A percentile compares a stretch with the other conserved stretches of the same genome.
Conservation (phyloP, 2,797 vertebrate genomes). For the Sebastes umbrosus region DNA sequence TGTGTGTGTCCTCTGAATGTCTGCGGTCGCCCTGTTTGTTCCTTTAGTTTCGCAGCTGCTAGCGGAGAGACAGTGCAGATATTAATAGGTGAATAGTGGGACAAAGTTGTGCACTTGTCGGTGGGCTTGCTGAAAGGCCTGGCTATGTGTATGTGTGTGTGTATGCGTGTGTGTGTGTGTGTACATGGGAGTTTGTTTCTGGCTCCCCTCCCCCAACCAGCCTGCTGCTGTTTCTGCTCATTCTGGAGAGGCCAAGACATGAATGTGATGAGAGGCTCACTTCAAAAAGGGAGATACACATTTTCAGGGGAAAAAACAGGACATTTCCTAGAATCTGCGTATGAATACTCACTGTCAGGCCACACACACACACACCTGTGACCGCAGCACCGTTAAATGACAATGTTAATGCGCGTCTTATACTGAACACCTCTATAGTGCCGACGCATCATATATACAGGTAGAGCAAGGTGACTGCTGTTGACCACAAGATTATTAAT, state of each 20-base stretch:
- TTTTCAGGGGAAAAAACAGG: neutral
- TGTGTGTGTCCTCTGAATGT: slow-evolving; percentile 28
- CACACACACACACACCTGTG: slow-evolving; percentile 53
- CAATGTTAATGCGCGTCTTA: slow-evolving; percentile 14
- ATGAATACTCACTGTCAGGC: neutral
- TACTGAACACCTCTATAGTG: neutral
- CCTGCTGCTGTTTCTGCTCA: slow-evolving; percentile 71
- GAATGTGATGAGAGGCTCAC: slow-evolving; percentile 82
- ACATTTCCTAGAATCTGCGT: neutral
- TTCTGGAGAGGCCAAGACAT: slow-evolving; percentile 83
- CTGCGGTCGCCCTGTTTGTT: slow-evolving; percentile 13
- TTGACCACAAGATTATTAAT: neutral
- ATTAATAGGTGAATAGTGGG: slow-evolving; percentile 72
- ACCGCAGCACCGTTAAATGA: slow-evolving; percentile 21
- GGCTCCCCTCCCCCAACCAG: slow-evolving; percentile 84
- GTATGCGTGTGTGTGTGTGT: slow-evolving; percentile 32
- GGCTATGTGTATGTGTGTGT: slow-evolving; percentile 26
- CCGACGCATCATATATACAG: slow-evolving; percentile 10
- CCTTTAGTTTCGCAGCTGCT: slow-evolving; percentile 28
- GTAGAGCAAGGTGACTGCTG: neutral
- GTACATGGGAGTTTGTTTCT: slow-evolving; percentile 80
- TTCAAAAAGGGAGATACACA: slow-evolving; percentile 65
- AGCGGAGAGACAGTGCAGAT: slow-evolving; percentile 30
- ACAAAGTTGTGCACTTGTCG: slow-evolving; percentile 87
- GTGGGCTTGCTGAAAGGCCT: slow-evolving; percentile 82